Percentiles rank a stretch among this genome's conserved stretches.
Evolutionary conservation across 2,888 invertebrate species (phyloP).

Genomic region (Schizaphis graminum): DNA sequence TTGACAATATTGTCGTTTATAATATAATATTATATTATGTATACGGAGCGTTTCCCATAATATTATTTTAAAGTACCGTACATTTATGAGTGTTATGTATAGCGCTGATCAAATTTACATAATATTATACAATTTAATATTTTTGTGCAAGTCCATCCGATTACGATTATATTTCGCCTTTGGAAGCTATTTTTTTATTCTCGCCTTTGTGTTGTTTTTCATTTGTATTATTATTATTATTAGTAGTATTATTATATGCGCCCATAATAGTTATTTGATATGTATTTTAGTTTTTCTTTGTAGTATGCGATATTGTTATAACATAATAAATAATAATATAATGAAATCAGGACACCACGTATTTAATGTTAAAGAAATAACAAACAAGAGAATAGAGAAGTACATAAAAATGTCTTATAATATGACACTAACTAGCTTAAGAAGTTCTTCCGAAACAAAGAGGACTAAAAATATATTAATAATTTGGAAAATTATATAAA

Average conservation of each 20-base stretch:
- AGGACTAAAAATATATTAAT: too few species aligned
- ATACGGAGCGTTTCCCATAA: too few species aligned
- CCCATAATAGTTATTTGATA: background rate
- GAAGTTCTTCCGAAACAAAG: too few species aligned
- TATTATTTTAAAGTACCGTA: background rate
- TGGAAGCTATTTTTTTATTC: background rate
- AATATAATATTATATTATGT: too few species aligned
- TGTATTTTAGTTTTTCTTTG: background rate
- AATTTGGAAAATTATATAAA: too few species aligned
- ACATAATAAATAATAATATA: background rate
- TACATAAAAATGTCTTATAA: too few species aligned
- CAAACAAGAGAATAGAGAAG: too few species aligned
- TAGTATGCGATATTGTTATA: background rate
- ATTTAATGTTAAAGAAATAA: too few species aligned
- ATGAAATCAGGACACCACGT: too few species aligned
- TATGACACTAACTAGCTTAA: too few species aligned
- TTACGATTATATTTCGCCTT: background rate
- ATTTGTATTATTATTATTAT: background rate
- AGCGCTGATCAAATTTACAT: background rate
- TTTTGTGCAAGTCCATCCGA: background rate
- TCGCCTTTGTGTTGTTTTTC: background rate
- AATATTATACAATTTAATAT: background rate
- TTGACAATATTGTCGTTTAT: too few species aligned
- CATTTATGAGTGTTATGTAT: background rate
- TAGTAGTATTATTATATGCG: background rate